Percentiles rank a stretch among this genome's conserved stretches.
Conservation (phyloP, 1,140 invertebrate species). For the Anadara kagoshimensis region DNA sequence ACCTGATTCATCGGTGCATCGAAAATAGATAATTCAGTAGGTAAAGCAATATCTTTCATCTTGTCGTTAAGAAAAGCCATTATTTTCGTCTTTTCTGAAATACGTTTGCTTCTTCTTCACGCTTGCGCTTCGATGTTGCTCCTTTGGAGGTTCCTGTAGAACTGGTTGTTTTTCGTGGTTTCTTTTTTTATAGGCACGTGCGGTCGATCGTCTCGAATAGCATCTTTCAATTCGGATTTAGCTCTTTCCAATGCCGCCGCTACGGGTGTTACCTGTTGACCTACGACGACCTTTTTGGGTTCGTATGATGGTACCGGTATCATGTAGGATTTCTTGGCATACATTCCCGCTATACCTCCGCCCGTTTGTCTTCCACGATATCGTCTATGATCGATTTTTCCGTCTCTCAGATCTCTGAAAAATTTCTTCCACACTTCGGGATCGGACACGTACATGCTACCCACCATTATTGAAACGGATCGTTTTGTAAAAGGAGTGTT, state of each 20-base stretch:
- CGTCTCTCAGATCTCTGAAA: not conserved
- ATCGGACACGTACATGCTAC: slow-evolving; percentile 3
- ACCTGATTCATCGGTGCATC: slow-evolving; percentile 26
- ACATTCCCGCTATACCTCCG: slow-evolving; percentile 1
- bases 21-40: slow-evolving; percentile 25
- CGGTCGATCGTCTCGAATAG: slow-evolving; percentile 1
- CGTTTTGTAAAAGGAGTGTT: not conserved
- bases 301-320: slow-evolving; percentile 2
- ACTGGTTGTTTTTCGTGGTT: not conserved
- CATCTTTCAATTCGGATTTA: slow-evolving; percentile 18
- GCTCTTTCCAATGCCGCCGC: slow-evolving; percentile 31
- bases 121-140: not conserved
- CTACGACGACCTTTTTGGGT: slow-evolving; percentile 2
- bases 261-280: slow-evolving; percentile 19
- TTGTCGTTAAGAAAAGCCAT: slow-evolving; percentile 31
- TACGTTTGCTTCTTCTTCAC: not conserved
- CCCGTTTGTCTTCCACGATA: not conserved
- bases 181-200: slow-evolving; percentile 16
- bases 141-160: not conserved
- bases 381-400: not conserved
- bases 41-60: slow-evolving; percentile 11
- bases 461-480: not conserved
- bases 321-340: slow-evolving; percentile 3
- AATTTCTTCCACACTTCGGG: slow-evolving; percentile 3
- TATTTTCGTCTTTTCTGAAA: too few species aligned